phyloP scores from a whole-genome alignment of 2,797 vertebrate species.

The Falco biarmicus region DNA sequence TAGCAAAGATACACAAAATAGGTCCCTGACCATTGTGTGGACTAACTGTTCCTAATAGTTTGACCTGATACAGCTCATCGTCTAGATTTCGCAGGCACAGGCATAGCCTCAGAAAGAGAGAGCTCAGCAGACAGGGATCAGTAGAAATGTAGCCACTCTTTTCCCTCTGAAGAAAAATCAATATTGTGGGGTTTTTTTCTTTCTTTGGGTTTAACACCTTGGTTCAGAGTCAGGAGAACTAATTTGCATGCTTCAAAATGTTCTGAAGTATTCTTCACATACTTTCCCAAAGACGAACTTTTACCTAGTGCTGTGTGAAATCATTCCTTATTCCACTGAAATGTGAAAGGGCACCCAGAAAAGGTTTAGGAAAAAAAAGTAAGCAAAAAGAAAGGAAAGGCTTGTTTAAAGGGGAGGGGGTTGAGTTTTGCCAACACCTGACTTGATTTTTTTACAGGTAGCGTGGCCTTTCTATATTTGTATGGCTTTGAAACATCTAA shows the following conservation, averaged over 20 bases:
- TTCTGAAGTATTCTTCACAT: conserved; percentile 28
- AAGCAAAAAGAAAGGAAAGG: not conserved
- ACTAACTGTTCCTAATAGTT: not conserved
- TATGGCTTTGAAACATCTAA: not conserved
- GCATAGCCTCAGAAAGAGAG: not conserved
- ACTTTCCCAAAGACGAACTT: conserved; percentile 40
- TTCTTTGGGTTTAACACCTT: conserved; percentile 4
- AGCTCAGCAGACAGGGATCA: not conserved
- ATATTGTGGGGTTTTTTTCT: not conserved
- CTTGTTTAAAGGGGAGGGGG: not conserved
- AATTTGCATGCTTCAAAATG: conserved; percentile 37
- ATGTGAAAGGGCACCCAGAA: conserved; percentile 11
- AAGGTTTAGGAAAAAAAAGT: not conserved
- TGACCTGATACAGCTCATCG: not conserved
- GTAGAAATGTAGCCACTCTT: not conserved
- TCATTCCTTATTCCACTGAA: conserved; percentile 33
- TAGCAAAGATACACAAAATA: not conserved
- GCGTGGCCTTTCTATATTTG: not conserved
- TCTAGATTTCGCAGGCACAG: not conserved
- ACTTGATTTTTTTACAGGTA: not conserved
- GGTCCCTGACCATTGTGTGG: not conserved
- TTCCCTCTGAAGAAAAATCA: conserved; percentile 44
- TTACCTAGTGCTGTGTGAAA: conserved; percentile 1
- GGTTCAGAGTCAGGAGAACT: conserved; percentile 17
- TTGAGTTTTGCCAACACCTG: not conserved